Base-by-base conservation (phyloP, 2,113 vertebrate species). In the Cyanoderma ruficeps region DNA sequence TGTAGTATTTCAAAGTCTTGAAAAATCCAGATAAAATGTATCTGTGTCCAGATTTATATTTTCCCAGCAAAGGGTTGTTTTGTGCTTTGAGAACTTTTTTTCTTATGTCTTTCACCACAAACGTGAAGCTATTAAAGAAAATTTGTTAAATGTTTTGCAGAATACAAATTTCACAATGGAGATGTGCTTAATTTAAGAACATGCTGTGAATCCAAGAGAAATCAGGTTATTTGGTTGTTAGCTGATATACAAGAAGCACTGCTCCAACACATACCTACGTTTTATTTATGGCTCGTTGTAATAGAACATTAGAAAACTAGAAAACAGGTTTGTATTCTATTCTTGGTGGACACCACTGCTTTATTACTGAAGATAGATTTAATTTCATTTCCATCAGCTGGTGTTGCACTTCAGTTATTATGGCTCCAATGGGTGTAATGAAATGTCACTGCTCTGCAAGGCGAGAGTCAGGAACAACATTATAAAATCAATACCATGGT, bases 341-440 rank as follows among this genome's bases (percentile, higher is more conserved):
- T 97, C 89, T 96, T 90, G 3, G 9, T 94, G 90, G 88, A 97
- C 85, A 75, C 94, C 96, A 97, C 97, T 97, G 85, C 97, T 96
- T 98, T 98, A 98, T 98, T 98, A 98, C 90, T 89, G 96, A 96
- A 93, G 94, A 91, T 37, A 92, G 97, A 97, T 98, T 98, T 98
- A 98, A 98, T 97, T 98, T 98, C 94, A 96, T 95, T 97, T 93
- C 94, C 78, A 94, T 95, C 92, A 95, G 93, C 96, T 97, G 64
- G 85, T 80, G 83, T 15, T 95, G 85, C 87, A 96, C 92, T 95
- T 87, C 93, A 90, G 90, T 97, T 98, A 97, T 97, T 98, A 98
- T 95, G 82, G 97, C 96, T 98, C 96, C 97, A 97, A 61, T 44
- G 97, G 93, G 96, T 96, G 60, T 95, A 98, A 98, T 98, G 96